Percentiles rank a stretch among this genome's conserved stretches.
These are phyloP conservation scores for Epistrophe eligans DNA, from an alignment of 2,888 invertebrate genomes.

Conservation along the genomic window DNA sequence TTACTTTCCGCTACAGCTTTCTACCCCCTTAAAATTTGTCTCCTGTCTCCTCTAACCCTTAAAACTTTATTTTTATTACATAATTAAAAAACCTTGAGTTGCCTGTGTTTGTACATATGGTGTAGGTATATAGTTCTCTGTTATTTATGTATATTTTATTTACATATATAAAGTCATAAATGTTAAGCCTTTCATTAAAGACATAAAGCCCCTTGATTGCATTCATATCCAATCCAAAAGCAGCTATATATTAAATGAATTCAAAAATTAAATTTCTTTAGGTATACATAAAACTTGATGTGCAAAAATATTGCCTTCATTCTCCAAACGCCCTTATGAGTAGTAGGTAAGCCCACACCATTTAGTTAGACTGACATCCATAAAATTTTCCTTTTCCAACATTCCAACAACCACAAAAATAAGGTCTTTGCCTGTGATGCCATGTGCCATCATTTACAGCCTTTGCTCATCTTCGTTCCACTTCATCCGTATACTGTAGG, in stretches of 20 bases:
- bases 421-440: slow-evolving; percentile 18
- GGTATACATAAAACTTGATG: slow-evolving; percentile 65
- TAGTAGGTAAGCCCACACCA: neutral
- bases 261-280: slow-evolving; percentile 68
- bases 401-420: slow-evolving; percentile 10
- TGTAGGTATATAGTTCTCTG: too few relatives aligned
- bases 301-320: slow-evolving; percentile 58
- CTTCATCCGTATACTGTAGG: too few relatives aligned
- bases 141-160: neutral
- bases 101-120: too few relatives aligned
- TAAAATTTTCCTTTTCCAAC: slow-evolving; percentile 17
- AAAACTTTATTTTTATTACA: too few relatives aligned
- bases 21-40: too few relatives aligned
- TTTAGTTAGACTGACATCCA: slow-evolving; percentile 22
- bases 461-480: slow-evolving; percentile 25
- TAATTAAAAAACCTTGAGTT: too few relatives aligned
- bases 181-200: slow-evolving; percentile 3
- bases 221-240: slow-evolving; percentile 33
- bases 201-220: slow-evolving; percentile 37
- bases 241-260: slow-evolving; percentile 49
- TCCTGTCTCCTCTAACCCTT: too few relatives aligned
- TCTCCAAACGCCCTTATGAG: slow-evolving; percentile 35
- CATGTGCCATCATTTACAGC: slow-evolving; percentile 37
- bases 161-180: neutral
- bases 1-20: too few relatives aligned